A percentile compares a stretch with the other conserved stretches of the same genome.
Conservation (phyloP, 2,797 vertebrate species). For the Garrulus glandarius region DNA sequence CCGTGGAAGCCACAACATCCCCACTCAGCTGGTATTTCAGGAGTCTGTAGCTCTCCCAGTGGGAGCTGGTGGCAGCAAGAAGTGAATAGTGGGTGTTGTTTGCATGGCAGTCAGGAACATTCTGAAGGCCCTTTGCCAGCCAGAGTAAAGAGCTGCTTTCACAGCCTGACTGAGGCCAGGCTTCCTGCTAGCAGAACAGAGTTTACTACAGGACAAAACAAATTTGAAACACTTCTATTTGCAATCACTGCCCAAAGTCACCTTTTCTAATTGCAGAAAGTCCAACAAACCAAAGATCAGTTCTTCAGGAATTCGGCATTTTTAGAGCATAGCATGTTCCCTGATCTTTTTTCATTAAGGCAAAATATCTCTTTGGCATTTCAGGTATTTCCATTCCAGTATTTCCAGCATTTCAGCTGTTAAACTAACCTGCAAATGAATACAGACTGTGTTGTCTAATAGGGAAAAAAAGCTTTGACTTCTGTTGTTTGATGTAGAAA, state of each 20-base stretch:
- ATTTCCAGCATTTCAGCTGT: background rate
- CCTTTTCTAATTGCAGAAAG: conserved; percentile 28
- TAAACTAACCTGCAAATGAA: background rate
- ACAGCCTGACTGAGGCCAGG: background rate
- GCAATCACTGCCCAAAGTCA: conserved; percentile 39
- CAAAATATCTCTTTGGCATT: background rate
- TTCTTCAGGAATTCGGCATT: background rate
- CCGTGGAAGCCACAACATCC: background rate
- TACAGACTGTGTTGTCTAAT: background rate
- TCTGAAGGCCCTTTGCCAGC: background rate
- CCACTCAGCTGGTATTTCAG: background rate
- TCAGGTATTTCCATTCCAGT: background rate
- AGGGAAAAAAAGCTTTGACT: background rate
- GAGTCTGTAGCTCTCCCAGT: background rate
- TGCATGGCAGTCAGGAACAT: background rate
- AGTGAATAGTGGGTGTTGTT: background rate
- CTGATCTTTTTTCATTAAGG: background rate
- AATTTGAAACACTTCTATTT: conserved; percentile 34
- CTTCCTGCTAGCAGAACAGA: background rate
- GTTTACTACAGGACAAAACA: conserved; percentile 13
- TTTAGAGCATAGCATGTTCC: background rate
- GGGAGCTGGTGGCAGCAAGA: background rate
- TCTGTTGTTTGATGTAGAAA: background rate
- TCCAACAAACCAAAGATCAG: background rate
- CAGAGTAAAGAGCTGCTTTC: background rate